Percentiles rank a stretch among this genome's conserved stretches.
These are phyloP conservation scores for Nipponacmea schrenckii DNA, from an alignment of 2,888 invertebrate genomes.

Conservation along the genomic window DNA sequence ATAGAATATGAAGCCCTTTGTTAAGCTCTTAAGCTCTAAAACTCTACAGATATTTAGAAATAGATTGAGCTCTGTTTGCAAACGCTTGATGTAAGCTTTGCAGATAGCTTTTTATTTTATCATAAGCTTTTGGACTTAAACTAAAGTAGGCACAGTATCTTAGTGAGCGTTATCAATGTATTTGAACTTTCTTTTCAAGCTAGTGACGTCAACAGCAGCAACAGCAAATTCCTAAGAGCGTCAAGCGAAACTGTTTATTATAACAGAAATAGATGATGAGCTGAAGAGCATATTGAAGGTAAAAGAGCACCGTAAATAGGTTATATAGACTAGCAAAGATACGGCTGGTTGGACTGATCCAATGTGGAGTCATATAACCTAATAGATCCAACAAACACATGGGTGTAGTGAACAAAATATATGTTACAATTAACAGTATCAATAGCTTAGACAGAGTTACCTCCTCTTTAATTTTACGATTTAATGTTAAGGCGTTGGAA, in stretches of 20 bases:
- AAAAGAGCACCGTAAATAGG: constrained; percentile 57
- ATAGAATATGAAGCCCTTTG: too few relatives aligned
- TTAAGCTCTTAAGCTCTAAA: too few relatives aligned
- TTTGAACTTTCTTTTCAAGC: too few relatives aligned
- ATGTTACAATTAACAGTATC: constrained; percentile 51
- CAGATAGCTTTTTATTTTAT: too few relatives aligned
- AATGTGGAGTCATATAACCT: constrained; percentile 39
- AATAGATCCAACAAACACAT: constrained; percentile 51
- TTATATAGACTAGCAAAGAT: constrained; percentile 50
- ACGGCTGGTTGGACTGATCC: constrained; percentile 40
- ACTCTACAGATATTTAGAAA: too few relatives aligned
- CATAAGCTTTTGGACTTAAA: too few relatives aligned
- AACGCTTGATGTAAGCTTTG: too few relatives aligned
- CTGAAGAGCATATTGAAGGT: constrained; percentile 57
- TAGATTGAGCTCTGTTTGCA: too few relatives aligned
- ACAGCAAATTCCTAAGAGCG: constrained; percentile 56
- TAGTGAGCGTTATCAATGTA: too few relatives aligned
- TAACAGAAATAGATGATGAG: constrained; percentile 63
- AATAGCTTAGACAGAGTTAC: constrained; percentile 53
- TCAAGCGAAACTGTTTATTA: constrained; percentile 58
- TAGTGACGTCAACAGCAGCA: constrained; percentile 48
- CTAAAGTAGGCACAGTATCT: too few relatives aligned
- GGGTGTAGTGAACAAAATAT: constrained; percentile 58
- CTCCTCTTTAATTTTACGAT: constrained; percentile 56
- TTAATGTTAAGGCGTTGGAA: constrained; percentile 49